Base-by-base conservation (phyloP, 2,888 invertebrate genomes). In the Meta bourneti region DNA sequence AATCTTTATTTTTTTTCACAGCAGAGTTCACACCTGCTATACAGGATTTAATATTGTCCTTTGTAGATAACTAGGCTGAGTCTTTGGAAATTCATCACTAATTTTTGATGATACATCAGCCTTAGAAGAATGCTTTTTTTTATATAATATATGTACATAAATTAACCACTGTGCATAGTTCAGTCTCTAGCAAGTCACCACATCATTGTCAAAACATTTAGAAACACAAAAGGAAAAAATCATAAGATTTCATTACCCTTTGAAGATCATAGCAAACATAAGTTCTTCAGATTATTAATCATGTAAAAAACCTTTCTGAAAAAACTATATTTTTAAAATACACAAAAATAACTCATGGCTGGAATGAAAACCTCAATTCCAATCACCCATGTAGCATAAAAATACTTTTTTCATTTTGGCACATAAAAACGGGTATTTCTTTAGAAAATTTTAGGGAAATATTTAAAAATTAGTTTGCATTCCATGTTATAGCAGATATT, bases 101-200 rank as follows among this genome's bases (percentile, higher is more conserved):
- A 88, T 78, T 79, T 74, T 72, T 88, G 69, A 92, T 92, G 88
- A 81, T 80, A 79, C 84, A 79, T 84, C 88, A 92, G 91, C 91
- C 91, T 91, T 91, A 71, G 49, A 69, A 91, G 81, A 86, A 91
- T 88, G 90, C 81, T 87, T 52, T 81, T n/a, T 89, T 90, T 84
- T 90, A 72, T 81, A 82, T 83, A 86, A 54, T 85, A 84, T 92
- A 92, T 92, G 20, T 92, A 92, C 92, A 92, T 86, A 92, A 89
- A 89, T 86, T 71, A 81, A 89, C 82, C 92, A 92, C 89, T 92
- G 92, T 92, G 92, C 92, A 87, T 75, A 90, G 78, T 87, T 91
- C 91, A 91, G 91, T 92, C 91, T 88, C 84, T 85, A 92, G 83
- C 83, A 89, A 80, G 88, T 89, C 89, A 88, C 84, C 91, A 87